Percentiles rank a stretch among this genome's conserved stretches.
These are phyloP conservation scores for Phasianus colchicus DNA, from an alignment of 2,113 vertebrate genomes.

Conservation along the genomic window DNA sequence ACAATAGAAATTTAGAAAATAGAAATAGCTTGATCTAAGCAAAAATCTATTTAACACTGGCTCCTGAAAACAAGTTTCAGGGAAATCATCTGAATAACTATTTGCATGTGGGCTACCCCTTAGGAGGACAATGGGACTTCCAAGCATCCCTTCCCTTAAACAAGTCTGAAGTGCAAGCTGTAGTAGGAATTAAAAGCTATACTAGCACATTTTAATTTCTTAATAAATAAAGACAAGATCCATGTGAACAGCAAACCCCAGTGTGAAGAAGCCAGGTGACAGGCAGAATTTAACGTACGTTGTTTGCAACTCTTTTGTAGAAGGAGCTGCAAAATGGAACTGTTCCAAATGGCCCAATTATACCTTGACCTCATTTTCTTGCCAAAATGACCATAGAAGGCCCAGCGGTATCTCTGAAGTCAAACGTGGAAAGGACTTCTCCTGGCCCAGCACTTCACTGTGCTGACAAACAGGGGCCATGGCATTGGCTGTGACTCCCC, in stretches of 20 bases:
- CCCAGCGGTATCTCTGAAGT: background rate
- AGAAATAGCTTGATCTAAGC: background rate
- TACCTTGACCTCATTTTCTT: background rate
- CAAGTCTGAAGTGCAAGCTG: background rate
- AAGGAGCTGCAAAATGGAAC: background rate
- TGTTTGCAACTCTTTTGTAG: background rate
- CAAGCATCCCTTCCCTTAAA: background rate
- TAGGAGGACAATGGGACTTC: background rate
- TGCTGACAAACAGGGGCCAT: background rate
- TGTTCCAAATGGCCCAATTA: background rate
- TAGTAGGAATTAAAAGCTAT: background rate
- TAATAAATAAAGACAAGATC: background rate
- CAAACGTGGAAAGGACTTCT: background rate
- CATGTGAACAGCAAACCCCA: background rate
- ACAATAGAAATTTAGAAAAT: slow-evolving; percentile 13
- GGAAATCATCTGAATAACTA: background rate
- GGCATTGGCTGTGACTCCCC: background rate
- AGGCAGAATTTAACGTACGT: background rate
- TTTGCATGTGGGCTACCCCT: slow-evolving; percentile 17
- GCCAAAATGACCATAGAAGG: background rate
- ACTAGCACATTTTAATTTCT: background rate
- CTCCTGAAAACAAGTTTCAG: slow-evolving; percentile 21
- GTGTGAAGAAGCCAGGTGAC: accelerated
- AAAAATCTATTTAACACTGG: background rate
- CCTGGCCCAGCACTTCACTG: background rate